Evolutionary conservation across 2,888 invertebrate species (phyloP), one percentile per base, ranked within the genome.

Genomic region (Cerceris rybyensis): DNA sequence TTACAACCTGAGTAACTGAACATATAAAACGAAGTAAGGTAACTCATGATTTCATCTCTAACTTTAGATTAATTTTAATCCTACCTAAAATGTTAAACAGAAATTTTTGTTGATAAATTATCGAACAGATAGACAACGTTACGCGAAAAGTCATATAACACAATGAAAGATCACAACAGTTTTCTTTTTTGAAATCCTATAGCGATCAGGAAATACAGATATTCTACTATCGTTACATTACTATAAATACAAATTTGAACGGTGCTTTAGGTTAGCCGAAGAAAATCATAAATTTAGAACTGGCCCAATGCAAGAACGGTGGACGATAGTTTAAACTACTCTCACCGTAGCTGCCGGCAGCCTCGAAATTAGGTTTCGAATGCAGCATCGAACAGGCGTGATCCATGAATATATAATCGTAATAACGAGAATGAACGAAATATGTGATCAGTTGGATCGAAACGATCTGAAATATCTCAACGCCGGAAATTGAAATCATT

Each of bases 261-360:
- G 50, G 49, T 67, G 76, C 43, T 50, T 50, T 59, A 55, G 59
- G 76, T 75, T 64, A 75, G 7, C 43, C 68, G 68, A 54, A 69
- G 76, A 76, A 76, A 76, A 76, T 76, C 76, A 76, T 76, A 75
- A 76, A 76, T 76, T 76, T 76, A 76, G 76, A 69, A 69, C 76
- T 69, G 39, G 28, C 52, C 50, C 54, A 63, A 70, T 58, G 59
- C 50, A 42, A 11, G 28, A 65, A 64, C 46, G 55, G 68, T 13
- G n/a, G 7, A 13, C 64, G 49, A 55, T 49, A 76, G 69, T 69
- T 65, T 75, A 75, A 68, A 65, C 49, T 76, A 60, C 68, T 43
- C 63, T 69, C 16, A 54, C 8, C 49, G 57, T 42, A 58, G 52
- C 63, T 63, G 57, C 28, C 50, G 42, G 60, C 61, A 60, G 57